Evolutionary conservation across 2,113 vertebrate genomes (phyloP).

Genomic region (Phocoena phocoena): DNA sequence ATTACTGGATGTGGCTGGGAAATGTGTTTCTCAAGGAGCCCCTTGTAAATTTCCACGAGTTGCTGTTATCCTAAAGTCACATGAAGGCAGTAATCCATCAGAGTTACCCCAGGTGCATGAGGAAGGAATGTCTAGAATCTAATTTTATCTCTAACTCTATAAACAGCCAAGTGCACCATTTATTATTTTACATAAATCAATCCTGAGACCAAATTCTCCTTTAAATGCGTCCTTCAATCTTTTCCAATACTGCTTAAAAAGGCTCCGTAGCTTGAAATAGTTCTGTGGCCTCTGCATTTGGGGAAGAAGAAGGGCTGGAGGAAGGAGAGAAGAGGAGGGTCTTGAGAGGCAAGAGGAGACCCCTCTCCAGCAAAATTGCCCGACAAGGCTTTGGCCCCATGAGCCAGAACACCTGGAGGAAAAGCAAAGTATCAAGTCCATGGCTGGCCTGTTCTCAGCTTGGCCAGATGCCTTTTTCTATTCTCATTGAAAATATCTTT

Average conservation of each 20-base stretch:
- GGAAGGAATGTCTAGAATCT: conserved; percentile 54
- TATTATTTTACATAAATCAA: conserved; percentile 66
- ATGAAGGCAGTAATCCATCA: conserved; percentile 21
- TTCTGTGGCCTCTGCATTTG: neutral
- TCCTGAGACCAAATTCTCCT: conserved; percentile 48
- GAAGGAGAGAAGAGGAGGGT: neutral
- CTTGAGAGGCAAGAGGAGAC: neutral
- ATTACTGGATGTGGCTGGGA: neutral
- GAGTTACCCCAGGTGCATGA: conserved; percentile 9
- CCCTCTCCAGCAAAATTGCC: neutral
- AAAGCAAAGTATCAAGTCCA: neutral
- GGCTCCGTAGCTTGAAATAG: neutral
- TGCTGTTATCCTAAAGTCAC: neutral
- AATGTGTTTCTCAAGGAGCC: conserved; percentile 41
- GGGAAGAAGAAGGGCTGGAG: neutral
- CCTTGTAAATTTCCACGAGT: conserved; percentile 31
- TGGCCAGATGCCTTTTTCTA: neutral
- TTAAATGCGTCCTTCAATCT: conserved; percentile 38
- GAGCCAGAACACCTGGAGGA: neutral
- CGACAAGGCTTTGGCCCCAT: neutral
- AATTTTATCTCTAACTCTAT: conserved; percentile 68
- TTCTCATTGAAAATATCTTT: neutral
- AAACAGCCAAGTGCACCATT: conserved; percentile 65
- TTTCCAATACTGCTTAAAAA: conserved; percentile 5
- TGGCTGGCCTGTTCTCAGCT: neutral